These are phyloP conservation scores for Pitta sordida DNA, from an alignment of 2,113 vertebrate genomes.

Conservation along the genomic window DNA sequence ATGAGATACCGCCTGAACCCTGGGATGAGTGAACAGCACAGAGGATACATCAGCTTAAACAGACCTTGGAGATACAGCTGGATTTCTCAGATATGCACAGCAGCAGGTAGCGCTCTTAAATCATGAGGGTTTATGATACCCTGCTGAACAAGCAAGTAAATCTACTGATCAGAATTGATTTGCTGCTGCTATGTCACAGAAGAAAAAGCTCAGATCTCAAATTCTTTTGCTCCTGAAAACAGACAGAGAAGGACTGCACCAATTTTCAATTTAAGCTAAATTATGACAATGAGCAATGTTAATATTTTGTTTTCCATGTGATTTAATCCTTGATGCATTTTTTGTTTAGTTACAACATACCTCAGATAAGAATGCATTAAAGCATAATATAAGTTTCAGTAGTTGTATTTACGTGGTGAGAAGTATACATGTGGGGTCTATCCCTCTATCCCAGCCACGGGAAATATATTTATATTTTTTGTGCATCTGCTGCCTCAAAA, in stretches of 20 bases:
- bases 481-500: neutral
- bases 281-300: neutral
- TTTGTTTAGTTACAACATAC: neutral
- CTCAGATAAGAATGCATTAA: neutral
- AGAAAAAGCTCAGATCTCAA: conserved; percentile 7
- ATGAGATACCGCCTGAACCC: neutral
- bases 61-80: neutral
- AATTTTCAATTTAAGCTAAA: neutral
- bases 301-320: neutral
- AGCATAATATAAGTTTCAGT: neutral
- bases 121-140: neutral
- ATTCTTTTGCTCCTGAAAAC: neutral
- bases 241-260: neutral
- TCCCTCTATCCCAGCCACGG: neutral
- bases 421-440: neutral
- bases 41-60: neutral
- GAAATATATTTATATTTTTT: neutral
- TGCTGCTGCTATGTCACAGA: neutral
- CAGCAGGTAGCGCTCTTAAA: conserved; percentile 1
- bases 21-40: neutral
- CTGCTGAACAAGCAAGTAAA: conserved; percentile 21
- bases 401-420: neutral
- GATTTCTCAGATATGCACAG: neutral
- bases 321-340: neutral
- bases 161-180: conserved; percentile 32